Percentiles rank a stretch among this genome's conserved stretches.
phyloP scores from a whole-genome alignment of 2,888 invertebrate genomes.

The Ichneumoninae sp. region DNA sequence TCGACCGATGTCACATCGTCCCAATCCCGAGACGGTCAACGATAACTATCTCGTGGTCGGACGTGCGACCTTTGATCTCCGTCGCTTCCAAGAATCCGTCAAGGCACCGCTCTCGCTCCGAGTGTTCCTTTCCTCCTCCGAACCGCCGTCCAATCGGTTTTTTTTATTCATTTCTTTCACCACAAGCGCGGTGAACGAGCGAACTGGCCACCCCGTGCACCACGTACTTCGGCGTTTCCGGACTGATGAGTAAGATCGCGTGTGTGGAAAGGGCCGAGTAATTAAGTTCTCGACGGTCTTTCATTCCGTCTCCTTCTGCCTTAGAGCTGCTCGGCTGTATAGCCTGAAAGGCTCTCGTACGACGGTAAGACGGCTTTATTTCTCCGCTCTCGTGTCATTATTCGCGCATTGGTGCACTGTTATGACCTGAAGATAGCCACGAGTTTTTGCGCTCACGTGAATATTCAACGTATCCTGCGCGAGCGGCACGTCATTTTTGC shows the following conservation, averaged over 20 bases:
- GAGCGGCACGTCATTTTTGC: conserved; percentile 41
- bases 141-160: conserved; percentile 19
- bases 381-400: conserved; percentile 79
- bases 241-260: conserved; percentile 82
- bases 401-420: conserved; percentile 81
- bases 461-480: conserved; percentile 78
- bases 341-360: conserved; percentile 35
- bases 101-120: conserved; percentile 28
- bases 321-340: conserved; percentile 20
- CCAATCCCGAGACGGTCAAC: conserved; percentile 28
- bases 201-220: conserved; percentile 32
- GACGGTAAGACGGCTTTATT: conserved; percentile 79
- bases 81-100: conserved; percentile 51
- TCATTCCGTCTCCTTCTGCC: conserved; percentile 60
- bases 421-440: conserved; percentile 73
- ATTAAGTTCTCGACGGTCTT: conserved; percentile 80
- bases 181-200: conserved; percentile 27
- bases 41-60: conserved; percentile 49
- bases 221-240: conserved; percentile 74
- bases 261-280: conserved; percentile 80
- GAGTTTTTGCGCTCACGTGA: conserved; percentile 71
- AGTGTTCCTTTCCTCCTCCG: conserved; percentile 28
- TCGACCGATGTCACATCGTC: conserved; percentile 13
- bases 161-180: conserved; percentile 23
- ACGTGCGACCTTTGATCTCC: conserved; percentile 58